Percentiles rank a stretch among this genome's conserved stretches.
These are phyloP conservation scores for Sylvia atricapilla DNA, from an alignment of 2,113 vertebrate species.

Conservation along the genomic window DNA sequence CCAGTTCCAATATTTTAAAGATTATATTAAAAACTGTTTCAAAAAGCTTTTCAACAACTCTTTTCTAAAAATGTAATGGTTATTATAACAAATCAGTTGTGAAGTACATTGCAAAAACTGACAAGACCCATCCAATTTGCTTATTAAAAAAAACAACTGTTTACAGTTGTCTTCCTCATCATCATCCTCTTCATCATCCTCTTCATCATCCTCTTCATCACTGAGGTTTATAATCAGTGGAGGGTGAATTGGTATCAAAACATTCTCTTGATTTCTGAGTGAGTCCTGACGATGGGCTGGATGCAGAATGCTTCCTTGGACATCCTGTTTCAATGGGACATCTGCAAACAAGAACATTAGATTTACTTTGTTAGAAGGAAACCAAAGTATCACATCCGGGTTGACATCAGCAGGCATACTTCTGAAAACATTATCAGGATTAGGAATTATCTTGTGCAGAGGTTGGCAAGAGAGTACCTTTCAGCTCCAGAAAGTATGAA, in stretches of 20 bases:
- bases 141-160: background rate
- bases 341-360: background rate
- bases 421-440: background rate
- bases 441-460: background rate
- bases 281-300: background rate
- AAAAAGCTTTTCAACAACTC: background rate
- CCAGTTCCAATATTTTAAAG: background rate
- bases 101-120: background rate
- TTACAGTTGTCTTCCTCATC: conserved; percentile 63
- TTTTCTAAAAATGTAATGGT: background rate
- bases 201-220: conserved; percentile 60
- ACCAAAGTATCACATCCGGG: background rate
- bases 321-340: background rate
- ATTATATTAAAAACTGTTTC: background rate
- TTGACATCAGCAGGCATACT: background rate
- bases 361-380: background rate
- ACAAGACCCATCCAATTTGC: background rate
- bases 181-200: background rate
- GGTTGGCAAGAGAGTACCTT: background rate
- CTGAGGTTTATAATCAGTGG: background rate
- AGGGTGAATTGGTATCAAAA: background rate
- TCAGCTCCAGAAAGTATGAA: background rate
- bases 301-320: background rate
- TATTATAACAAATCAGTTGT: background rate
- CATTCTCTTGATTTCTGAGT: background rate